A percentile compares a stretch with the other conserved stretches of the same genome.
Evolutionary conservation across 2,888 invertebrate species (phyloP).

Genomic region (Callyntrura sp.): DNA sequence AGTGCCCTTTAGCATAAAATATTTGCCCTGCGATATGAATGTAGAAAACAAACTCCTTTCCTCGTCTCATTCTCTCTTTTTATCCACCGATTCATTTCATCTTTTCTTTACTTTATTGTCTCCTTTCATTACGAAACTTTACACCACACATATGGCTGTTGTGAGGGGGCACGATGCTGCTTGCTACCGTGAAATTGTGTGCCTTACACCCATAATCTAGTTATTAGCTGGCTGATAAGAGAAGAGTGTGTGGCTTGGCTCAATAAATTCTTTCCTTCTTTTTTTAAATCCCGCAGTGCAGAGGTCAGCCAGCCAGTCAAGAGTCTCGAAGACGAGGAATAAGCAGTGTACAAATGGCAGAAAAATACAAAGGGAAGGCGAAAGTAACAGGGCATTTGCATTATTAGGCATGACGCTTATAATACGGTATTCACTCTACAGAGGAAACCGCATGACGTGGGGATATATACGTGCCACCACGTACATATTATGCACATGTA

Average conservation of each 20-base stretch:
- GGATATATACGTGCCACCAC: not conserved
- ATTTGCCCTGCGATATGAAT: not conserved
- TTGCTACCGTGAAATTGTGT: not conserved
- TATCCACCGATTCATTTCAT: not conserved
- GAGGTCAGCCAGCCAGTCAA: slow-evolving; percentile 42
- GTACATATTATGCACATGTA: no score
- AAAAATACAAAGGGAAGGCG: not conserved
- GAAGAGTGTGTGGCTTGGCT: slow-evolving; percentile 20
- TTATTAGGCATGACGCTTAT: not conserved
- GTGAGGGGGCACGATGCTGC: not conserved
- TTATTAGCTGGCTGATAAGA: slow-evolving; percentile 1
- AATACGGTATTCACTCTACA: not conserved
- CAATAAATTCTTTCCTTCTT: not conserved
- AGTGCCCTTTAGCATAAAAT: not conserved
- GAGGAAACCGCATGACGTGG: not conserved
- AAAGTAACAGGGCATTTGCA: not conserved
- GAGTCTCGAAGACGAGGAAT: slow-evolving; percentile 24
- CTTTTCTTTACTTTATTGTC: slow-evolving; percentile 11
- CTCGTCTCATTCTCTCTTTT: not conserved
- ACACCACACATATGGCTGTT: not conserved
- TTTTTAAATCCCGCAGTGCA: slow-evolving; percentile 54
- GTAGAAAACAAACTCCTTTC: not conserved
- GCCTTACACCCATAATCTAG: slow-evolving; percentile 10
- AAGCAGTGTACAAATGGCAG: not conserved
- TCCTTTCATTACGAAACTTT: slow-evolving; percentile 43